Conservation (phyloP, 2,797 vertebrate species). For the Anableps anableps region DNA sequence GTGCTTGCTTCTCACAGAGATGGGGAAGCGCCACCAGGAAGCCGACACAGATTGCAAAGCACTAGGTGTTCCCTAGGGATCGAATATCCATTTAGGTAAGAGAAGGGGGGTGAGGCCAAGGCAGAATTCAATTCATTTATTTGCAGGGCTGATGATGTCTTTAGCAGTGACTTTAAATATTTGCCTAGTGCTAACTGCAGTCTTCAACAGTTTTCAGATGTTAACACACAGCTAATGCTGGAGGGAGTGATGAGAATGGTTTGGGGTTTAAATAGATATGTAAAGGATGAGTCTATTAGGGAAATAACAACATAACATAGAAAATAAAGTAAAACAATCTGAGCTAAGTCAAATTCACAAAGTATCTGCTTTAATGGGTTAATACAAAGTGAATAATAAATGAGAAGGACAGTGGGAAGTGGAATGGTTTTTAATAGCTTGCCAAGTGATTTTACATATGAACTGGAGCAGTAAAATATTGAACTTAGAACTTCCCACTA, state of each 20-base stretch:
- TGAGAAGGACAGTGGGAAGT: background rate
- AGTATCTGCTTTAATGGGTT: background rate
- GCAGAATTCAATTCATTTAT: constrained; percentile 77
- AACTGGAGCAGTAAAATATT: background rate
- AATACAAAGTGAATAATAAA: background rate
- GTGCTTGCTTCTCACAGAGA: constrained; percentile 66
- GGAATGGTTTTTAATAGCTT: background rate
- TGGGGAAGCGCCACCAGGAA: constrained; percentile 74
- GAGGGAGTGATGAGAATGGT: constrained; percentile 37
- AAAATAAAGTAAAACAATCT: constrained; percentile 33
- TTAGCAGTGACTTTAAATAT: constrained; percentile 78
- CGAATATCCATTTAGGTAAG: constrained; percentile 77
- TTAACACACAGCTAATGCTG: constrained; percentile 51
- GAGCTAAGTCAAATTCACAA: constrained; percentile 20
- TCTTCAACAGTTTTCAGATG: constrained; percentile 57
- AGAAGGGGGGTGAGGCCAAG: constrained; percentile 50
- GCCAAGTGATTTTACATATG: background rate
- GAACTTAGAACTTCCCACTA: background rate
- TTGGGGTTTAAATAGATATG: constrained; percentile 19
- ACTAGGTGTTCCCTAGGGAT: constrained; percentile 76
- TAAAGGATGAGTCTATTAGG: constrained; percentile 27
- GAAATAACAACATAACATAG: constrained; percentile 21
- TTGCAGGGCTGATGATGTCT: constrained; percentile 76
- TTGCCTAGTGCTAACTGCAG: constrained; percentile 67
- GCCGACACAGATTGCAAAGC: constrained; percentile 71